These are phyloP conservation scores for Microcebus griseorufus DNA, from an alignment of 2,113 vertebrate genomes.

Conservation along the genomic window DNA sequence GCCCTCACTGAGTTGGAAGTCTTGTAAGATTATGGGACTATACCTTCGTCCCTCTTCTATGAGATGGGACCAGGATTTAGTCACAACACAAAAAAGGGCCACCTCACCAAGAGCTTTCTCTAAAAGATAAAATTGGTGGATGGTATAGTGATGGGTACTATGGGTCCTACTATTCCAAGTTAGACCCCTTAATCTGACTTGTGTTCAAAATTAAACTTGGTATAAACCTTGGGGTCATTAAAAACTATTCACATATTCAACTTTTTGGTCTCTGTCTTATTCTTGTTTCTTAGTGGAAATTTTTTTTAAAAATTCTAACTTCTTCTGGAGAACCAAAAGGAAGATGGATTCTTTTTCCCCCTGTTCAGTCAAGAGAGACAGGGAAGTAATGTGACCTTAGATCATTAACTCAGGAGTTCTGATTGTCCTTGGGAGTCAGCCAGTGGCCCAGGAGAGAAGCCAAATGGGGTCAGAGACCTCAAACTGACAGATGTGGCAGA, in stretches of 20 bases:
- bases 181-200: background rate
- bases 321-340: slow-evolving; percentile 52
- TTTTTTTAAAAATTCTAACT: slow-evolving; percentile 52
- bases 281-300: slow-evolving; percentile 38
- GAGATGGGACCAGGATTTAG: background rate
- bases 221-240: background rate
- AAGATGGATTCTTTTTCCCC: slow-evolving; percentile 42
- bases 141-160: background rate
- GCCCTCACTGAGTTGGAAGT: background rate
- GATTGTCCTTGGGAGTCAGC: slow-evolving; percentile 74
- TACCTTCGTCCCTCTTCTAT: background rate
- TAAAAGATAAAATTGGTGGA: background rate
- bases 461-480: slow-evolving; percentile 78
- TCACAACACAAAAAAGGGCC: background rate
- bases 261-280: slow-evolving; percentile 26
- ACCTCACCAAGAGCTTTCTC: background rate
- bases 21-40: background rate
- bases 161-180: background rate
- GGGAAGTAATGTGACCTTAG: slow-evolving; percentile 62
- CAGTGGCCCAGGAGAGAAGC: slow-evolving; percentile 68
- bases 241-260: slow-evolving; percentile 1
- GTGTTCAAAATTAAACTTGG: slow-evolving; percentile 33
- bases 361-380: slow-evolving; percentile 59
- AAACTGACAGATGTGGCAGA: slow-evolving; percentile 78
- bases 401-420: slow-evolving; percentile 69